Conservation (phyloP, 2,113 vertebrate species). For the Ciconia maguari region DNA sequence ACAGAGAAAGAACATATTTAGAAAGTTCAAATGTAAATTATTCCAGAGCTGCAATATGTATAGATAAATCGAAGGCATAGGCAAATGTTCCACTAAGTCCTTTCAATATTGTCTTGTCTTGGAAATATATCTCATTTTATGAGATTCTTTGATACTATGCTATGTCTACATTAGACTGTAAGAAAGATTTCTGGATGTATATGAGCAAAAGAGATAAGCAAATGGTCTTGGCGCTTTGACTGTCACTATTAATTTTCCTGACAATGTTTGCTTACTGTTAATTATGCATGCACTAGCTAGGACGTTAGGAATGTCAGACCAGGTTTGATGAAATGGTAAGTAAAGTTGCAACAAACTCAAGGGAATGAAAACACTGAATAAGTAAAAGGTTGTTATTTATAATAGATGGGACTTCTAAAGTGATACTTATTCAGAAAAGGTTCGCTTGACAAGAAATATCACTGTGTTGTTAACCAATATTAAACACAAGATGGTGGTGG, state of each 20-base stretch:
- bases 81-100: neutral
- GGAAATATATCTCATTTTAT: neutral
- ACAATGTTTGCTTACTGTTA: neutral
- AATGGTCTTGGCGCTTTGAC: neutral
- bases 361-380: conserved; percentile 30
- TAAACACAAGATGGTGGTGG: neutral
- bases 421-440: conserved; percentile 27
- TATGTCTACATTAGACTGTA: neutral
- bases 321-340: conserved; percentile 8
- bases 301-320: neutral
- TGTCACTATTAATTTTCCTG: conserved; percentile 41
- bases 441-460: conserved; percentile 20
- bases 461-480: neutral
- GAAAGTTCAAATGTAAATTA: neutral
- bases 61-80: neutral
- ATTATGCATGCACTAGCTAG: neutral
- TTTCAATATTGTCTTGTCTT: neutral
- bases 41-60: neutral
- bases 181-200: neutral
- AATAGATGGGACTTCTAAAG: conserved; percentile 21
- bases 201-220: neutral
- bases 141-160: neutral
- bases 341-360: conserved; percentile 28
- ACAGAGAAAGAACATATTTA: neutral
- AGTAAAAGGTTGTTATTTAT: conserved; percentile 35